A percentile compares a stretch with the other conserved stretches of the same genome.
Evolutionary conservation across 92 coral and sea anemone species (phyloP).

Genomic region (Epizoanthus ramosus): DNA sequence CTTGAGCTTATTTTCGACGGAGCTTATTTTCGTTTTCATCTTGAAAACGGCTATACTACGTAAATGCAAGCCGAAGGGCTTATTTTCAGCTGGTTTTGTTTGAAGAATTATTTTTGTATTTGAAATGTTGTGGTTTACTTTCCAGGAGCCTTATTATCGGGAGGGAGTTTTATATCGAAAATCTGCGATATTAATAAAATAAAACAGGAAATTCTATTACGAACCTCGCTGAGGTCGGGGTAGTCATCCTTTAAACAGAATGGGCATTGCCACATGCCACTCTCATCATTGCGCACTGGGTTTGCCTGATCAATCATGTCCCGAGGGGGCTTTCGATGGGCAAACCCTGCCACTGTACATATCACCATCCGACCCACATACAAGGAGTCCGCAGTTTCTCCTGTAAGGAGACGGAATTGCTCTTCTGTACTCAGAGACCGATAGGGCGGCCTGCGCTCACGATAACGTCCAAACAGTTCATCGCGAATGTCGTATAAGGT

Average conservation of each 20-base stretch:
- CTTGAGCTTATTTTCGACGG: too few relatives aligned
- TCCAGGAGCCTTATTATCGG: too few relatives aligned
- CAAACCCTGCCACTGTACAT: slow-evolving; percentile 92
- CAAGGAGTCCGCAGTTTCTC: slow-evolving; percentile 82
- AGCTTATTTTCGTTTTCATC: too few relatives aligned
- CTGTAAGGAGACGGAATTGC: slow-evolving; percentile 86
- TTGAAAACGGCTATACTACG: too few relatives aligned
- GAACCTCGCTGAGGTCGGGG: slow-evolving; percentile 89
- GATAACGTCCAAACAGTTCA: slow-evolving; percentile 92
- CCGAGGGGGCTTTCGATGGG: slow-evolving; percentile 90
- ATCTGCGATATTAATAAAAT: too few relatives aligned
- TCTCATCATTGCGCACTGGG: slow-evolving; percentile 85
- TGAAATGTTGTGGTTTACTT: too few relatives aligned
- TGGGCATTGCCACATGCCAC: slow-evolving; percentile 91
- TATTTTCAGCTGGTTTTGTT: too few relatives aligned
- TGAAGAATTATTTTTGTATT: too few relatives aligned
- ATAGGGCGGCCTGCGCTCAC: slow-evolving; percentile 86
- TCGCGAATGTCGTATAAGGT: slow-evolving; percentile 97
- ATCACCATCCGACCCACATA: slow-evolving; percentile 89
- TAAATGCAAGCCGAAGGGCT: too few relatives aligned
- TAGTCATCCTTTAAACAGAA: slow-evolving; percentile 84
- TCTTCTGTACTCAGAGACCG: slow-evolving; percentile 89
- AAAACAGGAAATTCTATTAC: neutral
- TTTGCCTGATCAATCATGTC: slow-evolving; percentile 93
- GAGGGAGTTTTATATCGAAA: too few relatives aligned